phyloP scores from a whole-genome alignment of 1,140 invertebrate species.

The Zaprionus nigranus region DNA sequence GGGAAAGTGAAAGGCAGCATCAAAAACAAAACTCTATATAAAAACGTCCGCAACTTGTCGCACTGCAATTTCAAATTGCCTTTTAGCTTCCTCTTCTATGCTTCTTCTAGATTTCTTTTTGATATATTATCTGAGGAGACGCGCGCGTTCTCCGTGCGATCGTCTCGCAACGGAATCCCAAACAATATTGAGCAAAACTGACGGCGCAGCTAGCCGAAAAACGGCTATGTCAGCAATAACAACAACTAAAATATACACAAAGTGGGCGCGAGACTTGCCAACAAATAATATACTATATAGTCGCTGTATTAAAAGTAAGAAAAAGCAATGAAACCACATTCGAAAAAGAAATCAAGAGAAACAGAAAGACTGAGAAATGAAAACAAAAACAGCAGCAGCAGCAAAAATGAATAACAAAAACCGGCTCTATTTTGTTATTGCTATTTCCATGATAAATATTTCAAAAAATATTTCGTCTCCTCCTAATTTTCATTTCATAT shows the following conservation, averaged over 20 bases:
- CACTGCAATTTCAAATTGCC: slow-evolving; percentile 19
- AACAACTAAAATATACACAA: slow-evolving; percentile 42
- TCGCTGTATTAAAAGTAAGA: slow-evolving; percentile 4
- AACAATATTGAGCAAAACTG: slow-evolving; percentile 73
- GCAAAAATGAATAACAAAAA: slow-evolving; percentile 40
- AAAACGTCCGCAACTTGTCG: slow-evolving; percentile 13
- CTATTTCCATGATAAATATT: slow-evolving; percentile 35
- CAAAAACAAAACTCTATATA: slow-evolving; percentile 11
- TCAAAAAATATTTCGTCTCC: slow-evolving; percentile 1
- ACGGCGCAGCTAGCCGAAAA: slow-evolving; percentile 60
- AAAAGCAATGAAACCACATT: slow-evolving; percentile 27
- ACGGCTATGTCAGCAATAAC: slow-evolving; percentile 34
- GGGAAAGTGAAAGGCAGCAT: slow-evolving; percentile 15
- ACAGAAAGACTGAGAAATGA: slow-evolving; percentile 20
- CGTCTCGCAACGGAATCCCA: slow-evolving; percentile 68
- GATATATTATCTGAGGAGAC: slow-evolving; percentile 24
- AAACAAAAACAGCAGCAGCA: slow-evolving; percentile 28
- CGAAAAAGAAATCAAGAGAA: slow-evolving; percentile 28
- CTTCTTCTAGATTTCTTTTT: slow-evolving; percentile 28
- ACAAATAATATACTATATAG: slow-evolving; percentile 36
- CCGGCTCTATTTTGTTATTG: slow-evolving; percentile 43
- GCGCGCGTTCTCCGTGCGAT: slow-evolving; percentile 46
- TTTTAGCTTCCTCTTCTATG: no score
- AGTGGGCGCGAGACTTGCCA: slow-evolving; percentile 48
- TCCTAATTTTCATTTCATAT: slow-evolving; percentile 54